Base-by-base conservation (phyloP, 2,888 invertebrate genomes). In the Dermolepida albohirtum region DNA sequence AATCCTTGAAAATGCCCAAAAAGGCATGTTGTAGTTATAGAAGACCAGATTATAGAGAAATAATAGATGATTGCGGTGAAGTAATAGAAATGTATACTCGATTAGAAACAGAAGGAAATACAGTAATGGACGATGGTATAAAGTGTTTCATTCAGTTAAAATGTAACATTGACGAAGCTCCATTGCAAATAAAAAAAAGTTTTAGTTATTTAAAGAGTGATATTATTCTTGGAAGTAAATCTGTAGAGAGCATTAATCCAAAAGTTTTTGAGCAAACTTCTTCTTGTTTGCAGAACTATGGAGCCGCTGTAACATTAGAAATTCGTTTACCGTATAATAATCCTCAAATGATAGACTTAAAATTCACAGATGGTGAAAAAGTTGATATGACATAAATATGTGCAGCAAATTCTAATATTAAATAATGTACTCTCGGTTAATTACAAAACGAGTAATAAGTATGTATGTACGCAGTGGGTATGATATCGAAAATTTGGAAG, bases 271-370 rank as follows among this genome's bases (percentile, higher is more conserved):
- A 67, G 41, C n/a, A 16, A 43, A 10, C 12, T 10, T 7, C 12
- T 11, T 17, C 65, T 7, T 49, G n/a, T 17, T 14, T 50, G 8
- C 29, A 43, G 41, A 41, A 29, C 14, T 68, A 68, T 16, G 64
- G 65, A 2, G 65, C 55, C 14, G 27, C 68, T 1, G 43, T 68
- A 11, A 68, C 65, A 50, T 39, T 68, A 10, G 68, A 64, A 17
- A 68, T 68, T 41, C 65, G 68, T 7, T 17, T 68, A n/a, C 68
- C 68, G 2, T 51, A 65, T 27, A 68, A 68, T 39, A 64, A 68
- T 43, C 54, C 64, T 11, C 68, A 68, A 41, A 68, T 65, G 62
- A 57, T 68, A 4, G 68, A 68, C 34, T 65, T 68, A 17, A 57
- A 65, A 59, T 68, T 68, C 27, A 59, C 41, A 17, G 68, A 68